phyloP scores from a whole-genome alignment of 1,140 invertebrate genomes.

The Nasonia giraulti region DNA sequence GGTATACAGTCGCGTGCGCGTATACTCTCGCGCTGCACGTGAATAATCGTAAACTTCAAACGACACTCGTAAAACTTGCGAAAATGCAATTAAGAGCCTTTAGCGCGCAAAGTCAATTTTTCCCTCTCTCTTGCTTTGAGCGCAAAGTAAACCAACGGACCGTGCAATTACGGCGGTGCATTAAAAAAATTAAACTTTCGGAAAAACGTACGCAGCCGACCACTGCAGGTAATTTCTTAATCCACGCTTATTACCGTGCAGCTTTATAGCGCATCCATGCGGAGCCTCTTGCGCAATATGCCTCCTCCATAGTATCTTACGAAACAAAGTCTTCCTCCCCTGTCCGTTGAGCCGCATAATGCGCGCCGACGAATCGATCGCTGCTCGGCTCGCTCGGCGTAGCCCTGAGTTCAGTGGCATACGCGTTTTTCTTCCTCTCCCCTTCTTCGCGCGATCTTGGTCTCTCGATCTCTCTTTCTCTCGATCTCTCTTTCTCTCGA shows the following conservation, averaged over 20 bases:
- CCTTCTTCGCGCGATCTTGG: constrained; percentile 16
- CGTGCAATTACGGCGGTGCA: not conserved
- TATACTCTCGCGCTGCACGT: not conserved
- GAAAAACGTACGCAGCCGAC: not conserved
- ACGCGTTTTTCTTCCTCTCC: not conserved
- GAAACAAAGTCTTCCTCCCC: too few relatives aligned
- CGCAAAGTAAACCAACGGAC: too few relatives aligned
- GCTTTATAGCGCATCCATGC: too few relatives aligned
- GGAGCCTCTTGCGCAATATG: too few relatives aligned
- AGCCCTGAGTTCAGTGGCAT: constrained; percentile 45
- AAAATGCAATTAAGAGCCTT: not conserved
- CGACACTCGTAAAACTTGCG: not conserved
- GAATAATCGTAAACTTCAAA: not conserved
- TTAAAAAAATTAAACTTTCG: not conserved
- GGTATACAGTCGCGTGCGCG: not conserved
- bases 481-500: constrained; percentile 30
- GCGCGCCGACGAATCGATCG: not conserved
- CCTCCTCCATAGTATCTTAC: too few relatives aligned
- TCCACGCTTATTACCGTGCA: too few relatives aligned
- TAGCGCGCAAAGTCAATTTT: not conserved
- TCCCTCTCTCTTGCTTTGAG: not conserved
- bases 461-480: constrained; percentile 43
- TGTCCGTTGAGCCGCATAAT: not conserved
- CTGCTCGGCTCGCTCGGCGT: not conserved
- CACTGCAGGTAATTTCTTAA: too few relatives aligned